Evolutionary conservation across 2,113 vertebrate genomes (phyloP).

Genomic region (Notothenia rossii): DNA sequence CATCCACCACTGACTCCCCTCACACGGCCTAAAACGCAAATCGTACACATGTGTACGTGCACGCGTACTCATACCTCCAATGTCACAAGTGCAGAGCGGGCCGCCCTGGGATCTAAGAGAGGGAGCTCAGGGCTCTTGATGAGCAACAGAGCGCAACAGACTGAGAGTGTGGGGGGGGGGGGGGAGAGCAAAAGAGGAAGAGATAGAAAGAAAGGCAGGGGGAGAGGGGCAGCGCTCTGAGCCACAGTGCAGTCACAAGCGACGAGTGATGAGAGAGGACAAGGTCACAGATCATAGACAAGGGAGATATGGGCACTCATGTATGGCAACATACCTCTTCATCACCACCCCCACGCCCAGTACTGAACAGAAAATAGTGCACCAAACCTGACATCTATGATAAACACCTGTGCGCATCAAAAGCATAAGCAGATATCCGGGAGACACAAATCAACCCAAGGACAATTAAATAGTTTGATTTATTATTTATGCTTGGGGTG

Average conservation of each 20-base stretch:
- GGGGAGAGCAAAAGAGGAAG: constrained; percentile 2
- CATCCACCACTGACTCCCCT: constrained; percentile 56
- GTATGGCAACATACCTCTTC: constrained; percentile 57
- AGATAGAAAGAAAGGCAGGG: constrained; percentile 9
- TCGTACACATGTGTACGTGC: neutral
- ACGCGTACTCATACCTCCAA: constrained; percentile 54
- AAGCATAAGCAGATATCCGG: neutral
- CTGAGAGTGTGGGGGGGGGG: constrained; percentile 22
- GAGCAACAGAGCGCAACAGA: constrained; percentile 66
- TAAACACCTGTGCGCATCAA: constrained; percentile 38
- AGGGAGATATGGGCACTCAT: constrained; percentile 68
- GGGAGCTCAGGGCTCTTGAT: constrained; percentile 66
- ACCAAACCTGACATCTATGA: constrained; percentile 20
- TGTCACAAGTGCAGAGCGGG: constrained; percentile 70
- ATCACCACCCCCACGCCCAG: constrained; percentile 3
- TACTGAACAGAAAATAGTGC: constrained; percentile 23
- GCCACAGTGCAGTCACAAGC: constrained; percentile 69
- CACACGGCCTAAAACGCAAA: constrained; percentile 55
- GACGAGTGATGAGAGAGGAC: constrained; percentile 75
- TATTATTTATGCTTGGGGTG: constrained; percentile 37
- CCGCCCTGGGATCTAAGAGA: constrained; percentile 61
- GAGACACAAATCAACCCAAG: constrained; percentile 20
- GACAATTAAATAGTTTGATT: constrained; percentile 41
- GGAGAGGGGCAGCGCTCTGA: constrained; percentile 56
- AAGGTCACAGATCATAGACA: constrained; percentile 78